A percentile compares a stretch with the other conserved stretches of the same genome.
phyloP scores from a whole-genome alignment of 2,888 invertebrate species.

The Blastobasis lacticolella region DNA sequence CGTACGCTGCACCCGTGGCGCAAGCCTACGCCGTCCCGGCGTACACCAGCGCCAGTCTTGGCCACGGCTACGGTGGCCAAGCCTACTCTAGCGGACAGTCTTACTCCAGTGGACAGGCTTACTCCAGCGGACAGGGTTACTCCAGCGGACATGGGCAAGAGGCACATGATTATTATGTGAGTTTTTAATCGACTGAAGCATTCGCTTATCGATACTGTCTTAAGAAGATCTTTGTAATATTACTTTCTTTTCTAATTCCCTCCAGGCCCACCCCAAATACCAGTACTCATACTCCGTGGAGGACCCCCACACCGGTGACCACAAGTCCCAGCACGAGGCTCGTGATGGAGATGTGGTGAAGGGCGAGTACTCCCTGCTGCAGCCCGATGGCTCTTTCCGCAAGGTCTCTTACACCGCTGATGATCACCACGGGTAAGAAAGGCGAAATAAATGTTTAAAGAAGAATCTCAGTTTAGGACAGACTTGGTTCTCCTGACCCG shows the following conservation, averaged over 20 bases:
- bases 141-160: not conserved
- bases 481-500: too few relatives aligned
- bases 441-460: not conserved
- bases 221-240: not conserved
- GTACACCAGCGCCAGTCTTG: slow-evolving; percentile 13
- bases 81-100: slow-evolving; percentile 11
- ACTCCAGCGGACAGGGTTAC: slow-evolving; percentile 7
- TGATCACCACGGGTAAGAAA: slow-evolving; percentile 70
- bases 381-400: slow-evolving; percentile 76
- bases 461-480: not conserved
- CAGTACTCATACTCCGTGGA: slow-evolving; percentile 76
- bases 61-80: slow-evolving; percentile 21
- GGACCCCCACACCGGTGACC: slow-evolving; percentile 76
- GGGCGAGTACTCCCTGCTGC: slow-evolving; percentile 77
- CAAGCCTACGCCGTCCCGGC: slow-evolving; percentile 24
- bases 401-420: slow-evolving; percentile 76
- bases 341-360: slow-evolving; percentile 77
- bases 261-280: slow-evolving; percentile 75
- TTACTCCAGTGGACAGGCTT: slow-evolving; percentile 16
- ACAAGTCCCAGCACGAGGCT: slow-evolving; percentile 75
- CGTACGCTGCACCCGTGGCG: slow-evolving; percentile 15
- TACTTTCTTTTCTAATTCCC: not conserved
- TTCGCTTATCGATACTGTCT: too few relatives aligned
- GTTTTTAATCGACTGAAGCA: slow-evolving; percentile 12
- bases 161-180: slow-evolving; percentile 39